phyloP scores from a whole-genome alignment of 2,113 vertebrate genomes.

The Phylloscopus trochilus region DNA sequence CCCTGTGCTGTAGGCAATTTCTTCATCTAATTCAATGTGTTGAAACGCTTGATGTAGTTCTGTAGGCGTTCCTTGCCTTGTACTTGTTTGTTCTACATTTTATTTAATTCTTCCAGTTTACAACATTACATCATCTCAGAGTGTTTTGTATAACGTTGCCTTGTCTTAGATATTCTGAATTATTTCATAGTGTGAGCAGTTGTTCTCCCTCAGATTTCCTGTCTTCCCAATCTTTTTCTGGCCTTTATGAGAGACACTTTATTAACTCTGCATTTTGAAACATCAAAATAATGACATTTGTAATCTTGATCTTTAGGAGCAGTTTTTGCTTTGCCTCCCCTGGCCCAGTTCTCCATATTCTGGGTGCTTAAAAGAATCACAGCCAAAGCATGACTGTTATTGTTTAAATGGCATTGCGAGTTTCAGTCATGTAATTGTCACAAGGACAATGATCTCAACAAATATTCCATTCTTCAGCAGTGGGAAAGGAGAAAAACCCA shows the following conservation, averaged over 20 bases:
- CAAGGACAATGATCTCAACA: background rate
- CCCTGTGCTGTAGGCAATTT: background rate
- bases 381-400: background rate
- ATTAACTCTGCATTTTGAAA: background rate
- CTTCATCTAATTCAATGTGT: background rate
- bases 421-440: background rate
- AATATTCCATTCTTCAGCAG: background rate
- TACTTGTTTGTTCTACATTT: background rate
- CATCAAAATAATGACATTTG: background rate
- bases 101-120: background rate
- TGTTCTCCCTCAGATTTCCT: background rate
- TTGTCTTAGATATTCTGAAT: background rate
- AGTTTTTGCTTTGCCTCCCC: background rate
- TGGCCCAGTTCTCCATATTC: background rate
- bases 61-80: background rate
- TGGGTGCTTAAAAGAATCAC: background rate
- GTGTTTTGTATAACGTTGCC: background rate
- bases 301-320: background rate
- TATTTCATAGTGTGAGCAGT: background rate
- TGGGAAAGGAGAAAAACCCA: background rate
- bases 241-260: background rate
- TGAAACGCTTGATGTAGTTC: background rate
- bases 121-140: rapidly evolving
- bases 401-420: background rate
- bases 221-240: background rate